Evolutionary conservation across 1,140 invertebrate genomes (phyloP), one percentile per base, ranked within the genome.

Genomic region (Conopomorpha cramerella): DNA sequence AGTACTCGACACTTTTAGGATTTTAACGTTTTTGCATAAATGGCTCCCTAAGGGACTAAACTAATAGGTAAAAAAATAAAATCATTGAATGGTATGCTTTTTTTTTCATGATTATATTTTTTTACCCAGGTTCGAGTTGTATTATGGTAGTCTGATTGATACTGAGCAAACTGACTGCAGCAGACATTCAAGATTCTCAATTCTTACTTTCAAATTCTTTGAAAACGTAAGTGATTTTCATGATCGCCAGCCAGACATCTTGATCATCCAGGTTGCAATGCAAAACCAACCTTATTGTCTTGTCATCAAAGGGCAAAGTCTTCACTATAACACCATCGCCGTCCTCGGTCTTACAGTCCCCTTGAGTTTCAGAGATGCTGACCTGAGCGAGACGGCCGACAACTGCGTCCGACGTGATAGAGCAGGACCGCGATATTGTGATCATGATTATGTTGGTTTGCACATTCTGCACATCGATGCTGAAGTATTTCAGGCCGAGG

Each of bases 371-470:
- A 1, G 46, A 47, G 3, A 61, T 43, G 31, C 51, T 47, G 30
- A 73, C 64, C 26, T 73, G 64, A 0, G 43, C 52, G 0, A 73
- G 48, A 14, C 68, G 38, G 34, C 59, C 51, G 34, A 64, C 29
- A 35, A 73, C 54, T 3, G 38, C 13, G 7, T 51, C 43, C 0
- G 63, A 43, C 1, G 16, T 32, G 7, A 71, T 38, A 0, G 51
- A 15, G 8, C 50, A 56, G 4, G 12, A 8, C 8, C 36, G 32
- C 0, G 55, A n/a, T 0, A 71, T 53, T 2, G 39, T 33, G 26
- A 71, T 54, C 30, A 68, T 43, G 23, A 94, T 58, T 39, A 95
- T 95, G 53, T 95, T 95, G 1, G 88, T 88, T 39, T 93, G 84
- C 1, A 89, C 77, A 2, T 55, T 78, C 3, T 78, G 58, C n/a